phyloP scores from a whole-genome alignment of 1,140 invertebrate species.

The Drosophila elegans region DNA sequence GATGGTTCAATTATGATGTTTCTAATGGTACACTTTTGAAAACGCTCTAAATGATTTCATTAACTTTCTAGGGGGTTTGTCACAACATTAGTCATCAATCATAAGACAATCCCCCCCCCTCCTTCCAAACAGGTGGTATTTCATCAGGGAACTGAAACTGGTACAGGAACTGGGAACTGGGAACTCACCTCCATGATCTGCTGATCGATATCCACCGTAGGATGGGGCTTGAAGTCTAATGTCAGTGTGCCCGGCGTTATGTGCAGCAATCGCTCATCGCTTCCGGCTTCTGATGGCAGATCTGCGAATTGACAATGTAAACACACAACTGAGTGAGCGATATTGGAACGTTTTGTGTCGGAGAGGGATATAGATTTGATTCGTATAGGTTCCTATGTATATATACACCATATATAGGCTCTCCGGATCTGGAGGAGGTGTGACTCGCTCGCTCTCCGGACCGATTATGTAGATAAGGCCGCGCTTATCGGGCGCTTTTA shows the following conservation, averaged over 20 bases:
- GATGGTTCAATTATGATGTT: too few relatives aligned
- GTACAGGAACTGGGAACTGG: neutral
- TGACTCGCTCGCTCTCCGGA: constrained; percentile 18
- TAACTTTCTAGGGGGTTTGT: too few relatives aligned
- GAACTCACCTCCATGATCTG: constrained; percentile 79
- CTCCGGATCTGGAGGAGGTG: constrained; percentile 20
- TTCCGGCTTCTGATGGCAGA: constrained; percentile 80
- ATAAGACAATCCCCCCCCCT: too few relatives aligned
- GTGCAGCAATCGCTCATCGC: constrained; percentile 75
- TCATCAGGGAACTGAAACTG: neutral
- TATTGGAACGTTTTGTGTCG: constrained; percentile 32
- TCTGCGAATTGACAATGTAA: constrained; percentile 63
- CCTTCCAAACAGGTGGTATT: neutral
- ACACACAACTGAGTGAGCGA: constrained; percentile 30
- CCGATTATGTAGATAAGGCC: constrained; percentile 72
- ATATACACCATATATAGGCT: neutral
- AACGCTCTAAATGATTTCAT: neutral
- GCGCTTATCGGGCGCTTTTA: constrained; percentile 73
- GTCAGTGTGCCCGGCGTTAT: constrained; percentile 71
- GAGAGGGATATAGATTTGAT: constrained; percentile 17
- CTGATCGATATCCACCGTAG: constrained; percentile 75
- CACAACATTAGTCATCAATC: too few relatives aligned
- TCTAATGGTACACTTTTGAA: neutral
- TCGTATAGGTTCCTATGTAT: neutral
- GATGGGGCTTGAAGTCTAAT: constrained; percentile 74